Evolutionary conservation across 1,140 invertebrate genomes (phyloP).

Genomic region (Heliconius melpomene): DNA sequence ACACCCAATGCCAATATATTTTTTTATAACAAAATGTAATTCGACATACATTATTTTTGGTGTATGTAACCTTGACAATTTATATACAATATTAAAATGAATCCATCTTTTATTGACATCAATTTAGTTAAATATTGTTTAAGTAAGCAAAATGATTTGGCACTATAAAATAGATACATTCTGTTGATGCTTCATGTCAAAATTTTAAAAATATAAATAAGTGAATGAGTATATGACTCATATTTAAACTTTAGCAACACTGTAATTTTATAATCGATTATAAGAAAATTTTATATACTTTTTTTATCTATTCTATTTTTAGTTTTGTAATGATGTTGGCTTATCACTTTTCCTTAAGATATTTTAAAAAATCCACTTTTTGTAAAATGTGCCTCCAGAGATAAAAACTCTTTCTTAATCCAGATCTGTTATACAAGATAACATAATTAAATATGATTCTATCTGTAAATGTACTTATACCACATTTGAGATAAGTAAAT

Average conservation of each 20-base stretch:
- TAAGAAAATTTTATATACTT: neutral
- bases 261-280: neutral
- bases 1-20: neutral
- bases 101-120: neutral
- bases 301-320: neutral
- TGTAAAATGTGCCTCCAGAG: neutral
- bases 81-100: neutral
- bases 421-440: slow-evolving; percentile 2
- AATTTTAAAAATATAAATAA: too few relatives aligned
- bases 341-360: neutral
- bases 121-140: neutral
- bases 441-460: neutral
- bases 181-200: neutral
- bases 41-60: neutral
- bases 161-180: neutral
- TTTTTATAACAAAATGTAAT: neutral
- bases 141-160: neutral
- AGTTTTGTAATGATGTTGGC: neutral
- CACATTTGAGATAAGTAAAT: slow-evolving; percentile 6
- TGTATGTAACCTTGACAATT: neutral
- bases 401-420: neutral
- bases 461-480: neutral
- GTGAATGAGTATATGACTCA: too few relatives aligned
- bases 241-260: neutral
- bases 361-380: neutral